Conservation (phyloP, 2,797 vertebrate species). For the Galaxias olidus region DNA sequence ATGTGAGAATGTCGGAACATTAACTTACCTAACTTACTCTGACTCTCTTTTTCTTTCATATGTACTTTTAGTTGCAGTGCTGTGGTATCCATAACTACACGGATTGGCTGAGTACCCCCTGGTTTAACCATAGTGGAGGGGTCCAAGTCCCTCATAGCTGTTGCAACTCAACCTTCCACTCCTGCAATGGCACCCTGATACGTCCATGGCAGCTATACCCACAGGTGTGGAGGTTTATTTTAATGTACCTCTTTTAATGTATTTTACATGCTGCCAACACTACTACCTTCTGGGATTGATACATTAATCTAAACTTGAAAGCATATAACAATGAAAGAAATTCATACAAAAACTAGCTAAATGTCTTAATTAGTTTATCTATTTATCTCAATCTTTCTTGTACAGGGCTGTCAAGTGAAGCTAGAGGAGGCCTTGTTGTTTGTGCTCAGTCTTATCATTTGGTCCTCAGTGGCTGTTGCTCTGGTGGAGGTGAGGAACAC, state of each 20-base stretch:
- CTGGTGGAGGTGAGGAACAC: constrained; percentile 54
- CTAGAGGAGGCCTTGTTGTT: constrained; percentile 47
- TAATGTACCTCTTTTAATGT: background rate
- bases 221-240: constrained; percentile 39
- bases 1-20: too few species aligned
- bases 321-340: too few species aligned
- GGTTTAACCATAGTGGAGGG: constrained; percentile 57
- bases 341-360: background rate
- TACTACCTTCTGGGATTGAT: background rate
- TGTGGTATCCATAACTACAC: constrained; percentile 64
- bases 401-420: constrained; percentile 63
- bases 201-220: constrained; percentile 47
- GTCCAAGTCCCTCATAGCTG: constrained; percentile 61
- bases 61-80: constrained; percentile 57
- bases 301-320: too few species aligned
- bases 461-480: constrained; percentile 36
- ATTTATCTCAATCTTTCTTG: constrained; percentile 12
- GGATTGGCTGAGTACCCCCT: constrained; percentile 64
- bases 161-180: constrained; percentile 56
- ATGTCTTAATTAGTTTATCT: background rate
- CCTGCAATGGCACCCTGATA: constrained; percentile 52
- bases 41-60: background rate
- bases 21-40: too few species aligned
- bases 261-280: background rate
- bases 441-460: constrained; percentile 43